A percentile compares a stretch with the other conserved stretches of the same genome.
Evolutionary conservation across 2,113 vertebrate genomes (phyloP).

Genomic region (Taurulus bubalis): DNA sequence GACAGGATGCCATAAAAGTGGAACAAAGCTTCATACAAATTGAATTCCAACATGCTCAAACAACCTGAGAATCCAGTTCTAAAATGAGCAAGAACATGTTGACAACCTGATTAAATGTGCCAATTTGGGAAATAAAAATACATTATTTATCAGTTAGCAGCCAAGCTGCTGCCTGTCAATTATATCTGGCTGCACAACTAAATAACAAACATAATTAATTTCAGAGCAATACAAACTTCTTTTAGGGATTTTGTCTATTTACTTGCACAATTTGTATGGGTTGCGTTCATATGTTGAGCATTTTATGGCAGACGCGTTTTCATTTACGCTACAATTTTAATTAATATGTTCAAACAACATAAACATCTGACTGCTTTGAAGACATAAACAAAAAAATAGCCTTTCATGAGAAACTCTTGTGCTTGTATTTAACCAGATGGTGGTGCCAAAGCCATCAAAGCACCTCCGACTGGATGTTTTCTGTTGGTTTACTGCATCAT

Average conservation of each 20-base stretch:
- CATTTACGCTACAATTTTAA: not conserved
- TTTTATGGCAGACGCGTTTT: not conserved
- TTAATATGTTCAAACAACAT: slow-evolving; percentile 10
- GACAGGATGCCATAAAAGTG: not conserved
- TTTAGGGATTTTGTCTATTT: slow-evolving; percentile 1
- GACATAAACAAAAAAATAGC: not conserved
- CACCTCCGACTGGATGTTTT: not conserved
- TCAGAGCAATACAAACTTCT: not conserved
- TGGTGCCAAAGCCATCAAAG: slow-evolving; percentile 19
- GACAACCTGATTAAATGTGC: not conserved
- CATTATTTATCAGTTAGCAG: not conserved
- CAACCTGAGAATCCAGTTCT: not conserved
- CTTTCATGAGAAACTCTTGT: not conserved
- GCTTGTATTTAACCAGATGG: slow-evolving; percentile 12
- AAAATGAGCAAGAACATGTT: not conserved
- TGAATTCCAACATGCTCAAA: not conserved
- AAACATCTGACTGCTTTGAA: slow-evolving; percentile 22
- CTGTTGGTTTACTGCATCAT: not conserved
- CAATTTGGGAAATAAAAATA: not conserved
- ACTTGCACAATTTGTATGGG: not conserved
- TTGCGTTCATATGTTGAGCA: not conserved
- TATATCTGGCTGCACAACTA: not conserved
- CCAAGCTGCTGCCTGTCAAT: not conserved
- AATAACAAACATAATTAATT: not conserved
- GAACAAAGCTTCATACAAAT: not conserved